Evolutionary conservation across 1,140 invertebrate genomes (phyloP).

Genomic region (Geopemphigus sp.): DNA sequence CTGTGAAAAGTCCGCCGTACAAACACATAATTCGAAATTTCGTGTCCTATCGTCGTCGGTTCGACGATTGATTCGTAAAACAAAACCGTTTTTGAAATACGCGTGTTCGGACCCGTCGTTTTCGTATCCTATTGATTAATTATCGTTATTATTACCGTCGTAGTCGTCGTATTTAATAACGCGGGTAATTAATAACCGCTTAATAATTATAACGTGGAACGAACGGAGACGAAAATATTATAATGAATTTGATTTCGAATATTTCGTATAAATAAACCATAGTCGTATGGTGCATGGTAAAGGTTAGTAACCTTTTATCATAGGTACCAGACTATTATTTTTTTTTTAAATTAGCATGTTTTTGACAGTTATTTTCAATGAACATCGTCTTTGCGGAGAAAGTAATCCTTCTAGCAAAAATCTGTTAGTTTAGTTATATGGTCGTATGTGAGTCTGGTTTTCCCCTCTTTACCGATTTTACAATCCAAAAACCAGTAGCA

Average conservation of each 20-base stretch:
- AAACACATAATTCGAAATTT: no score
- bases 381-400: constrained; percentile 36
- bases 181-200: no score
- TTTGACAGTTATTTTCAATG: constrained; percentile 40
- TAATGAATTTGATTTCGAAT: neutral
- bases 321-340: neutral
- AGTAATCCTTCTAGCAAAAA: constrained; percentile 46
- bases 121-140: no score
- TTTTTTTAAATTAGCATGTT: constrained; percentile 40
- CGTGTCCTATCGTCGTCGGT: no score
- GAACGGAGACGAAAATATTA: neutral
- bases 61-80: no score
- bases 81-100: no score
- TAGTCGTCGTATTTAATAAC: no score
- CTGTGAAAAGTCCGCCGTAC: neutral
- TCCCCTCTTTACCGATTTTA: constrained; percentile 35
- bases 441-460: constrained; percentile 38
- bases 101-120: no score
- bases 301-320: constrained; percentile 27
- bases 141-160: no score
- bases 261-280: neutral
- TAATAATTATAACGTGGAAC: no score
- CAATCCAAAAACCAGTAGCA: constrained; percentile 41
- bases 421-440: constrained; percentile 39
- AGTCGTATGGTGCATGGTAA: neutral